Evolutionary conservation across 2,888 invertebrate genomes (phyloP), one percentile per base, ranked within the genome.

Genomic region (Drosophila prolongata): DNA sequence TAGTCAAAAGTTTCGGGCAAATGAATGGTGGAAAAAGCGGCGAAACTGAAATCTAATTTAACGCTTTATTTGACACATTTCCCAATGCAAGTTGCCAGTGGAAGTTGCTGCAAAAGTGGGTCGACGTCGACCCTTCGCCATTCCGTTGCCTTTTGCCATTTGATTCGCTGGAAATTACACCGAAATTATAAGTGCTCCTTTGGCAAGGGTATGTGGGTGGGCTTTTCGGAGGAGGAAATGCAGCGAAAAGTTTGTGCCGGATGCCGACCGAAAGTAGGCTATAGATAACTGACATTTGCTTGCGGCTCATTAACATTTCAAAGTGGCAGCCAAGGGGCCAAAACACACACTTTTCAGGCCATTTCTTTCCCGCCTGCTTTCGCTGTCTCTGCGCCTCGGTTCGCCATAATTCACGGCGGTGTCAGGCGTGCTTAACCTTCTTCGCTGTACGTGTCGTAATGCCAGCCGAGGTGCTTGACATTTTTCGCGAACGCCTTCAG

Each of bases 1-100:
- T 54, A 64, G 71, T 62, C 62, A 69, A 75, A 80, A 71, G 54
- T 75, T 76, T 55, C 14, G 44, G 67, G 44, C 53, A 55, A 47
- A 44, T 59, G 69, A 66, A 66, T 66, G 66, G 65, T 53, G 65
- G 46, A 46, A 47, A 46, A 47, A 54, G 53, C 71, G 44, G 47
- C 38, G 55, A 69, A 66, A 65, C 53, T 75, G 74, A 74, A 85
- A 78, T 85, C 88, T 86, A 88, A 86, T 86, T 86, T 80, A 76
- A 78, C 57, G 80, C 83, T 74, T 66, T 76, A 79, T 86, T 83
- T 86, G 87, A 79, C 84, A 86, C 88, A 83, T 79, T 85, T 82
- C 46, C 59, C 60, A 65, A 55, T 65, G 64, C 49, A 56, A 53
- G 54, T 52, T 60, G 55, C 53, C 54, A 49, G 62, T 64, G 61